Base-by-base conservation (phyloP, 2,797 vertebrate genomes). In the Sylvia borin region DNA sequence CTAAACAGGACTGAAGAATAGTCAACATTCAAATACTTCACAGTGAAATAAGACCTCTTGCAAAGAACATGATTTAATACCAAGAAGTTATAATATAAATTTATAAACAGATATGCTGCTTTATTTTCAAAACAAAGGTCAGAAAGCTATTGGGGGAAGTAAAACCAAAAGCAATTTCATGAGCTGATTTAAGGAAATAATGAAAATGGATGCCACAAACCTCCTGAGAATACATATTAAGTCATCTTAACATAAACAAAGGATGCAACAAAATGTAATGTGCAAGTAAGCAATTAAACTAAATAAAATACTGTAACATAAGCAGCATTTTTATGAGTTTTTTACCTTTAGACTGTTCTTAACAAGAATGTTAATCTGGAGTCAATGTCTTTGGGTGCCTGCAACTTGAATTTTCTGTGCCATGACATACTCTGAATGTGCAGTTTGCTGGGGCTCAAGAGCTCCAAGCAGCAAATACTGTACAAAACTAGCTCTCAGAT, bases 161-260 rank as follows among this genome's bases (percentile, higher is more conserved):
- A 81, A 93, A 95, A 93, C 20, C 57, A 92, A 94, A 81, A 75
- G 45, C 24, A 81, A 54, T 75, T 84, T 71, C 48, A 71, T 16
- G n/a, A 84, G 54, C 14, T 92, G 25, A 71, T 84, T 90, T 50
- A 88, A 82, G 50, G 61, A 88, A 94, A 95, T 50, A 31, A 94
- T 71, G 90, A 86, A 86, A 88, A 86, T 38, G 53, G 61, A 93
- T 71, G 72, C 71, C 80, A 95, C 85, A 93, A 88, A 79, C 71
- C 42, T 92, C 81, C 55, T 77, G 67, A 86, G 55, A 87, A 75
- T 64, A 88, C 0, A 0, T 71, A 66, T 43, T 76, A 73, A 80
- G 57, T 51, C 34, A 75, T 38, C 58, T 81, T 86, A 86, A 75
- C 58, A 72, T 21, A 90, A 88, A 82, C 1, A 90, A 34, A 86